These are phyloP conservation scores for Ptychochromis oligacanthus DNA, from an alignment of 2,113 vertebrate genomes.

Conservation along the genomic window DNA sequence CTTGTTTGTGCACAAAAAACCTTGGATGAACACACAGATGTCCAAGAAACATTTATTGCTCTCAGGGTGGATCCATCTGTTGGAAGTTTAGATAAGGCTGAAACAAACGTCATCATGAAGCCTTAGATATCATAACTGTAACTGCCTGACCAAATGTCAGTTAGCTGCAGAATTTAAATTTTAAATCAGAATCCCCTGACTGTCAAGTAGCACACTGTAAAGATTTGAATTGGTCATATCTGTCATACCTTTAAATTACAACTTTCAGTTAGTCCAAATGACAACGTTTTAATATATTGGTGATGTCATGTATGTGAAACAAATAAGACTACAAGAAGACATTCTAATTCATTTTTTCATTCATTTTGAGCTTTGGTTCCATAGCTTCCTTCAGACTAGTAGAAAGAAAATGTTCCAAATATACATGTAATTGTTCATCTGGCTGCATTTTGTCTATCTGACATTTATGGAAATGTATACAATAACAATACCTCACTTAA, in stretches of 20 bases:
- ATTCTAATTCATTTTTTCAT: too few species aligned
- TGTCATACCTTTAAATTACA: neutral
- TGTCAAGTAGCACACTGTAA: fast-evolving
- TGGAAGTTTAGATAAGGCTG: neutral
- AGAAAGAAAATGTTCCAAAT: too few species aligned
- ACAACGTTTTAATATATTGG: neutral
- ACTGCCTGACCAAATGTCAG: neutral
- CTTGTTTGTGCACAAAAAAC: neutral
- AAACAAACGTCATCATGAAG: neutral
- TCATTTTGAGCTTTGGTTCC: too few species aligned
- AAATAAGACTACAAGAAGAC: too few species aligned
- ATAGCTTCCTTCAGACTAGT: too few species aligned
- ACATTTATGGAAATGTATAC: too few species aligned
- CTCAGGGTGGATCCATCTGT: neutral
- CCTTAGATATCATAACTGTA: neutral
- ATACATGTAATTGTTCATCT: too few species aligned
- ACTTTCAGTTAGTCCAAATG: neutral
- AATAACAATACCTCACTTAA: too few species aligned
- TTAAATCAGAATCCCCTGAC: neutral
- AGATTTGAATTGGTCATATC: neutral
- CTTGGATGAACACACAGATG: neutral
- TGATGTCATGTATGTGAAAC: too few species aligned
- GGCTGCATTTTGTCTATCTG: too few species aligned
- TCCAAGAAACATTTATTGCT: neutral
- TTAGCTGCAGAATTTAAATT: neutral